phyloP scores from a whole-genome alignment of 2,113 vertebrate species.

The Shinisaurus crocodilurus region DNA sequence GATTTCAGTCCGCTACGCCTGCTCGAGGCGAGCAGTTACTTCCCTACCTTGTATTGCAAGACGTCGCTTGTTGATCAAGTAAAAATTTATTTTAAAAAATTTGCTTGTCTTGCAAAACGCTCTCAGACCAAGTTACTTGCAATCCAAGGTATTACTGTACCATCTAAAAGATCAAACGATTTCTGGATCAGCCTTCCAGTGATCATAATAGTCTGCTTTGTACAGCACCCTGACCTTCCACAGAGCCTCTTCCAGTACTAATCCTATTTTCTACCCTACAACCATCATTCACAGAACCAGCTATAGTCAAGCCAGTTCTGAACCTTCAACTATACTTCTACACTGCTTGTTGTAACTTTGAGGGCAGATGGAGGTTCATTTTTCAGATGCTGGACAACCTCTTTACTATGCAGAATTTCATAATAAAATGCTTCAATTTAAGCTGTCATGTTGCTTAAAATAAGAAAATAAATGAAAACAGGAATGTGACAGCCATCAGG shows the following conservation, averaged over 20 bases:
- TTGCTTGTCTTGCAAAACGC: too few relatives aligned
- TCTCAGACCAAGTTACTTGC: too few relatives aligned
- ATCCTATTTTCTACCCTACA: background rate
- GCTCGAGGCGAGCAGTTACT: too few relatives aligned
- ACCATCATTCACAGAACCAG: background rate
- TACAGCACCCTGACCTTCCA: background rate
- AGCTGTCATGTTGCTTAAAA: background rate
- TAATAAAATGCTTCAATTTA: background rate
- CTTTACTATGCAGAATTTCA: background rate
- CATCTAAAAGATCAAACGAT: background rate
- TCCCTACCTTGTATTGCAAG: too few relatives aligned
- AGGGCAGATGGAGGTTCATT: background rate
- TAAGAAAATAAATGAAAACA: background rate
- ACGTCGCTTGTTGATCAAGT: too few relatives aligned
- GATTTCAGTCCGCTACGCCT: too few relatives aligned
- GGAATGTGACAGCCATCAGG: background rate
- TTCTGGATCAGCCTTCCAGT: background rate
- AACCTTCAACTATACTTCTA: background rate
- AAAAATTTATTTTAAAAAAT: too few relatives aligned
- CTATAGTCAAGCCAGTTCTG: background rate
- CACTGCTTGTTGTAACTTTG: background rate
- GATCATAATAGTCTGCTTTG: background rate
- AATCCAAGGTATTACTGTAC: too few relatives aligned
- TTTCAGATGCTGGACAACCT: background rate
- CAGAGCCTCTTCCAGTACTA: too few relatives aligned